Percentiles rank a stretch among this genome's conserved stretches.
These are phyloP conservation scores for Archilochus colubris DNA, from an alignment of 2,113 vertebrate genomes.

Conservation along the genomic window DNA sequence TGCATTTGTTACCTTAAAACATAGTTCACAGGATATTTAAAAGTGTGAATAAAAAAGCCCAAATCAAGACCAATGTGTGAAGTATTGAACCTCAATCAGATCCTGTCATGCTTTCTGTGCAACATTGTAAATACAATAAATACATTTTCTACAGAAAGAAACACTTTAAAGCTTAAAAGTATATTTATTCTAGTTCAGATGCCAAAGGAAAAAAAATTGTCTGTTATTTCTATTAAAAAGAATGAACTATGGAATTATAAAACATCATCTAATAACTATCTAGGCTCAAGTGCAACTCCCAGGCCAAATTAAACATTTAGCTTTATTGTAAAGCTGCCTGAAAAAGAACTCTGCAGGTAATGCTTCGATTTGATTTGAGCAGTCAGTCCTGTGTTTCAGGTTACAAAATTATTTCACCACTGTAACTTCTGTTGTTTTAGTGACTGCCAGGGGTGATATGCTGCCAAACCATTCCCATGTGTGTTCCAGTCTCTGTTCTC, in stretches of 20 bases:
- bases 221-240: background rate
- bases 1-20: background rate
- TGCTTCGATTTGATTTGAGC: background rate
- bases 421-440: background rate
- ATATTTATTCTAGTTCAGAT: background rate
- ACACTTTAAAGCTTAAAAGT: background rate
- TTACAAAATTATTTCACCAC: background rate
- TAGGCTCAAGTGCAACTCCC: background rate
- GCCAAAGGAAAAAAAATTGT: background rate
- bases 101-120: background rate
- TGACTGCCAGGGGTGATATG: accelerated
- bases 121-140: background rate
- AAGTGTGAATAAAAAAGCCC: background rate
- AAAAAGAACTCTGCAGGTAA: background rate
- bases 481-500: background rate
- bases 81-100: background rate
- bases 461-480: accelerated
- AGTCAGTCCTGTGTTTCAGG: background rate
- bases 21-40: background rate
- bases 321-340: background rate
- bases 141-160: background rate
- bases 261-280: background rate
- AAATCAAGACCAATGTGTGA: background rate
- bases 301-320: background rate
- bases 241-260: background rate